Conservation (phyloP, 2,888 invertebrate genomes). For the Galerucella calmariensis region DNA sequence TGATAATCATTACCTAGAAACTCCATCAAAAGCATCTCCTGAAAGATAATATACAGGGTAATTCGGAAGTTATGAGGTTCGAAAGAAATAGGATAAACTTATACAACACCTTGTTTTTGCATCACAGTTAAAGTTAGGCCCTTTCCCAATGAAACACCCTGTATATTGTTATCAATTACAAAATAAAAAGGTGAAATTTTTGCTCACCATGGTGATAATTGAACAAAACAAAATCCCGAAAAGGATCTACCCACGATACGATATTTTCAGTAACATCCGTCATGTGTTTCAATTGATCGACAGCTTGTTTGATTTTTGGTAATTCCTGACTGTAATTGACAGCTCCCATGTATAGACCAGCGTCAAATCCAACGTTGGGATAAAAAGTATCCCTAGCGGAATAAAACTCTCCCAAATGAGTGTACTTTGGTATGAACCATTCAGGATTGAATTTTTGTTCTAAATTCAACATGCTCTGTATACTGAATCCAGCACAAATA, state of each 20-base stretch:
- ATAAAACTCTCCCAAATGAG: constrained; percentile 74
- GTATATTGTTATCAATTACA: too few species aligned
- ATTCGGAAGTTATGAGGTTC: too few species aligned
- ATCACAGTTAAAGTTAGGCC: too few species aligned
- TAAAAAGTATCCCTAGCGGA: constrained; percentile 70
- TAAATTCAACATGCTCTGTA: constrained; percentile 72
- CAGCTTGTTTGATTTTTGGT: constrained; percentile 68
- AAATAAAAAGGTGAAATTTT: too few species aligned
- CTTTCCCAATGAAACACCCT: too few species aligned
- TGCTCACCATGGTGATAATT: constrained; percentile 68
- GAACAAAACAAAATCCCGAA: constrained; percentile 70
- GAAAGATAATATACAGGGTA: too few species aligned
- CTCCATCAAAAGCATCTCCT: too few species aligned
- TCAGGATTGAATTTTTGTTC: constrained; percentile 83
- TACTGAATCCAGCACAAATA: constrained; percentile 71
- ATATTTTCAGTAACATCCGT: constrained; percentile 68
- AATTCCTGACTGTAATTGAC: constrained; percentile 75
- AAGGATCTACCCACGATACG: constrained; percentile 75
- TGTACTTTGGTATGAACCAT: constrained; percentile 80
- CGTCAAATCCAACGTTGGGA: constrained; percentile 74
- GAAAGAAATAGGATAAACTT: too few species aligned
- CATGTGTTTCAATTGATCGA: constrained; percentile 67
- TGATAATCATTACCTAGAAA: too few species aligned
- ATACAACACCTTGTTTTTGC: too few species aligned
- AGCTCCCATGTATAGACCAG: constrained; percentile 74